These are phyloP conservation scores for Quadroppia sp. DNA, from an alignment of 2,888 invertebrate genomes.

Conservation along the genomic window DNA sequence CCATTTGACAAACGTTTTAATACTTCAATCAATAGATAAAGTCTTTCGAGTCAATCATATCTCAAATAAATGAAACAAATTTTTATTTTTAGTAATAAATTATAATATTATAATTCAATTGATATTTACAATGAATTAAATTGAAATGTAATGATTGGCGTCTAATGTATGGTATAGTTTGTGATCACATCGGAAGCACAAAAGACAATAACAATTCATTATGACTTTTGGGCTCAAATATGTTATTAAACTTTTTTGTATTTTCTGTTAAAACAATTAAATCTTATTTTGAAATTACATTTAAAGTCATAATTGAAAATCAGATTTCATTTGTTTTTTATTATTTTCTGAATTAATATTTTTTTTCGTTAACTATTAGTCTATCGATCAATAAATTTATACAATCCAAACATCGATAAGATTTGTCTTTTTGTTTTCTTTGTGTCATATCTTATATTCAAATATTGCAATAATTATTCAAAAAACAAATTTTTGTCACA, in stretches of 20 bases:
- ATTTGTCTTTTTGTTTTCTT: not conserved
- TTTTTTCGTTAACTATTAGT: constrained; percentile 18
- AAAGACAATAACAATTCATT: constrained; percentile 22
- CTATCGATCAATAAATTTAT: constrained; percentile 13
- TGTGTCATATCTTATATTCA: constrained; percentile 4
- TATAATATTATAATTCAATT: constrained; percentile 34
- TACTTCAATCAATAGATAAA: constrained; percentile 27
- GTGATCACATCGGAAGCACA: constrained; percentile 27
- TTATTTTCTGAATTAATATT: not conserved
- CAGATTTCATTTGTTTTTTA: constrained; percentile 18
- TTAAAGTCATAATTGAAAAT: not conserved
- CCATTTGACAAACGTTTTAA: constrained; percentile 1
- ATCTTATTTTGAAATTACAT: not conserved
- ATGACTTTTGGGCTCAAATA: constrained; percentile 17
- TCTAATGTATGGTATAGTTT: not conserved
- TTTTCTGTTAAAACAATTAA: constrained; percentile 12
- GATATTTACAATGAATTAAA: constrained; percentile 30
- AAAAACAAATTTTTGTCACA: not conserved
- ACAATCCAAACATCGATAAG: constrained; percentile 30
- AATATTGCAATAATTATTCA: constrained; percentile 31
- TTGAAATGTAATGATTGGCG: constrained; percentile 34
- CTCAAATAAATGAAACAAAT: constrained; percentile 25
- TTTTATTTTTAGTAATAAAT: constrained; percentile 35
- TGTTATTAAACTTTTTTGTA: too few relatives aligned
- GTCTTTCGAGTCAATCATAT: constrained; percentile 7